phyloP scores from a whole-genome alignment of 1,140 invertebrate genomes.

The Druon quercuslanigerum region DNA sequence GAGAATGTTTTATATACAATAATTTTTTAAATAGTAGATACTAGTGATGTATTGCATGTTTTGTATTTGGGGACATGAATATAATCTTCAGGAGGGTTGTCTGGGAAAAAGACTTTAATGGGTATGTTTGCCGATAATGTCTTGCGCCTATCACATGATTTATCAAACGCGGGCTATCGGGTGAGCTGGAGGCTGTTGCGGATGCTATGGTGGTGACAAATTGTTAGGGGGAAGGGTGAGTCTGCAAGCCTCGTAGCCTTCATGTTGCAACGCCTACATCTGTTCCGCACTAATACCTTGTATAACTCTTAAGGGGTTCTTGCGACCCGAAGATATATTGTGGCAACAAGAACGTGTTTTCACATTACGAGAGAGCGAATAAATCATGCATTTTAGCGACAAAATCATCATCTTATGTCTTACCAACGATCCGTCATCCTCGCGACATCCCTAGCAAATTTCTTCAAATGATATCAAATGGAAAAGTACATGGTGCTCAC shows the following conservation, averaged over 20 bases:
- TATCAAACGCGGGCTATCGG: constrained; percentile 67
- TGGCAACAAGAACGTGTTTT: constrained; percentile 34
- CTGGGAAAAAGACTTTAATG: constrained; percentile 17
- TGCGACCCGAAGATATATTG: constrained; percentile 42
- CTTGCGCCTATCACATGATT: constrained; percentile 68
- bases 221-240: constrained; percentile 66
- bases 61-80: too few species aligned
- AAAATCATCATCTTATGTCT: not conserved
- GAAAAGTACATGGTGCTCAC: not conserved
- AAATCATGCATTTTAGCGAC: constrained; percentile 43
- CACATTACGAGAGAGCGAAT: constrained; percentile 38
- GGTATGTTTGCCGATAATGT: constrained; percentile 58
- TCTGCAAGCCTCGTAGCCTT: constrained; percentile 39
- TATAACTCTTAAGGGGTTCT: constrained; percentile 57
- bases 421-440: constrained; percentile 17
- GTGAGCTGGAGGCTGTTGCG: constrained; percentile 54
- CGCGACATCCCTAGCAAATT: constrained; percentile 1
- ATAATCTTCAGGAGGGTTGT: not conserved
- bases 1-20: too few species aligned
- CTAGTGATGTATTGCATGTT: too few species aligned
- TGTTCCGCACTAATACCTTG: constrained; percentile 68
- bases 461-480: not conserved
- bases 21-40: too few species aligned
- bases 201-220: constrained; percentile 64
- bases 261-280: constrained; percentile 64